Evolutionary conservation across 2,888 invertebrate species (phyloP).

Genomic region (Eupeodes luniger): DNA sequence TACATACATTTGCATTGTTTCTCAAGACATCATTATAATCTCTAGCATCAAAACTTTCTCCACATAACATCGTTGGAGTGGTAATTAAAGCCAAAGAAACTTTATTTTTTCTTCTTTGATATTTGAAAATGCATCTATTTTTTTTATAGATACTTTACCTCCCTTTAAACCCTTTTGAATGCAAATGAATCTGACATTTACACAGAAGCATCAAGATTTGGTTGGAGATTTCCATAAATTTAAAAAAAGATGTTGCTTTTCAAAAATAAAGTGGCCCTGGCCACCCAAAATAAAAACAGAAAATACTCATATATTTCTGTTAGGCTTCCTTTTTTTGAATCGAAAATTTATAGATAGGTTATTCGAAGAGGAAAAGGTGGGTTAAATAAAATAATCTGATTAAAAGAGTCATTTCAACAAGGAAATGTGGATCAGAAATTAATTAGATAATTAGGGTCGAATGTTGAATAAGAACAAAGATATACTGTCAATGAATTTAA

Average conservation of each 20-base stretch:
- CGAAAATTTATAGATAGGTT: not conserved
- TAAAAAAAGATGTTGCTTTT: not conserved
- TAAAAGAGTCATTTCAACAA: constrained; percentile 15
- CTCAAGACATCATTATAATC: constrained; percentile 2
- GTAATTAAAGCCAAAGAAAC: not conserved
- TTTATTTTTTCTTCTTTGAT: not conserved
- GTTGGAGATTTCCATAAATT: not conserved
- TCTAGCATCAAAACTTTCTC: constrained; percentile 9
- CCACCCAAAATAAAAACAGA: not conserved
- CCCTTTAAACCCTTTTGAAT: not conserved
- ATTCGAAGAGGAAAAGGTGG: not conserved
- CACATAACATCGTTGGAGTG: not conserved
- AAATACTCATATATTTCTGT: not conserved
- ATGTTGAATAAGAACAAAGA: not conserved
- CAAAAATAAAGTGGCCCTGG: not conserved
- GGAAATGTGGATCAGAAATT: not conserved
- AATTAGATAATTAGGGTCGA: not conserved
- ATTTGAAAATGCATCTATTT: not conserved
- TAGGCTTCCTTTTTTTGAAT: not conserved
- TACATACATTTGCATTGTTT: constrained; percentile 6
- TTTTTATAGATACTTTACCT: not conserved
- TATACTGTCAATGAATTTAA: no score
- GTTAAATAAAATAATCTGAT: not conserved
- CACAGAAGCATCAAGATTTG: not conserved
- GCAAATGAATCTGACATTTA: not conserved